A percentile compares a stretch with the other conserved stretches of the same genome.
phyloP scores from a whole-genome alignment of 2,113 vertebrate species.

The Rhadina sibilatrix region DNA sequence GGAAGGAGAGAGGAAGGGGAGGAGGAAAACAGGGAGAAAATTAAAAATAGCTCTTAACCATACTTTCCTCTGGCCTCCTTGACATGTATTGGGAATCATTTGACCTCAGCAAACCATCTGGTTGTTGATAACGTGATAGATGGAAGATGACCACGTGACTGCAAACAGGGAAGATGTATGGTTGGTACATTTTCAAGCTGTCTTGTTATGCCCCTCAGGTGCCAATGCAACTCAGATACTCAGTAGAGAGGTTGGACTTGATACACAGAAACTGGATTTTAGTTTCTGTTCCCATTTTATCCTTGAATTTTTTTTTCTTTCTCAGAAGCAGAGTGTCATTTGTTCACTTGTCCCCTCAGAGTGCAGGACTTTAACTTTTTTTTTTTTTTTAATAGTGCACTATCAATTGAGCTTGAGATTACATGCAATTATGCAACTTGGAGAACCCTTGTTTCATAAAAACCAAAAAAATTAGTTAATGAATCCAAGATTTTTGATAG shows the following conservation, averaged over 20 bases:
- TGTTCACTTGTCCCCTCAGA: not conserved
- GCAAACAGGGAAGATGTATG: not conserved
- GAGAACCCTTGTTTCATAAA: not conserved
- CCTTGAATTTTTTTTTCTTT: not conserved
- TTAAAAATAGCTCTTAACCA: not conserved
- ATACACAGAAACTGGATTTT: not conserved
- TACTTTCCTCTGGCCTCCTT: not conserved
- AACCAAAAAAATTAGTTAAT: not conserved
- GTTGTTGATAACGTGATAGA: not conserved
- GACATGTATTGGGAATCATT: not conserved
- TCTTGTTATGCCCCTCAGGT: not conserved
- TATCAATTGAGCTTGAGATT: not conserved
- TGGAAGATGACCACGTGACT: not conserved
- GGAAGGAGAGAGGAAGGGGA: not conserved
- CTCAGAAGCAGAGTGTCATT: not conserved
- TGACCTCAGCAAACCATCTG: not conserved
- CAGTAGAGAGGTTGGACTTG: not conserved
- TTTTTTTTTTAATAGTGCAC: rapidly evolving
- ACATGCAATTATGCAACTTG: not conserved
- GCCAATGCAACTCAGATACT: not conserved
- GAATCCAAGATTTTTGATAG: not conserved
- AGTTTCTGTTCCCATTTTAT: not conserved
- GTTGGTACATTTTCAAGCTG: not conserved
- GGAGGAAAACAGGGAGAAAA: not conserved
- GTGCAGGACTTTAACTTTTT: not conserved